Evolutionary conservation across 2,888 invertebrate genomes (phyloP).

Genomic region (Metellina segmentata): DNA sequence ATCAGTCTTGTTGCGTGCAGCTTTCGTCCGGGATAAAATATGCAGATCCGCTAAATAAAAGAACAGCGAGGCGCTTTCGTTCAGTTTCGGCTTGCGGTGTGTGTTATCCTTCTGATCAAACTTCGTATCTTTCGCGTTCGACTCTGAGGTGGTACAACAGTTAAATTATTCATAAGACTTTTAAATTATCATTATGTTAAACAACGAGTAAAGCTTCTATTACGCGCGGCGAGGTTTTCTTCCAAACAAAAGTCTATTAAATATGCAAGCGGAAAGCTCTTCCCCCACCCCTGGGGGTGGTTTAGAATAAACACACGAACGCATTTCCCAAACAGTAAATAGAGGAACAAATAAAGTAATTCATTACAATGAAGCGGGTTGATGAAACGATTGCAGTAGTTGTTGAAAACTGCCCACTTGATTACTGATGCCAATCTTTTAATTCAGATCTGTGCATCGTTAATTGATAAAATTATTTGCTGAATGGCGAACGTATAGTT

Average conservation of each 20-base stretch:
- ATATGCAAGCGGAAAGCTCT: not conserved
- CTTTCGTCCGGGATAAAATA: not conserved
- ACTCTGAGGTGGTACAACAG: constrained; percentile 5
- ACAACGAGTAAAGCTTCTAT: constrained; percentile 7
- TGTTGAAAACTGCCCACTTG: no score
- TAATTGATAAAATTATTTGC: no score
- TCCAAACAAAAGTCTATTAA: not conserved
- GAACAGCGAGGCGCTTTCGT: not conserved
- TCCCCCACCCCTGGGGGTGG: not conserved
- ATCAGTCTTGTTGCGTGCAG: not conserved
- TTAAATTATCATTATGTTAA: constrained; percentile 23
- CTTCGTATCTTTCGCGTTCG: not conserved
- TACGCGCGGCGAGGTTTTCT: not conserved
- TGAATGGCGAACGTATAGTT: no score
- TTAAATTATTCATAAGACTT: constrained; percentile 37
- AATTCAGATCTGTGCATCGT: no score
- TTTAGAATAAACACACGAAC: not conserved
- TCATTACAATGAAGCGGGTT: not conserved
- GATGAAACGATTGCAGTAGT: no score
- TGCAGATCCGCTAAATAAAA: constrained; percentile 9
- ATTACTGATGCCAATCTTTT: no score
- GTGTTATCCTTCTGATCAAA: not conserved
- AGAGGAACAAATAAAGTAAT: not conserved
- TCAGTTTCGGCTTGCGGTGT: not conserved
- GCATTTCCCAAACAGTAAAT: not conserved